Evolutionary conservation across 2,797 vertebrate genomes (phyloP).

Genomic region (Rhyacichthys aspro): DNA sequence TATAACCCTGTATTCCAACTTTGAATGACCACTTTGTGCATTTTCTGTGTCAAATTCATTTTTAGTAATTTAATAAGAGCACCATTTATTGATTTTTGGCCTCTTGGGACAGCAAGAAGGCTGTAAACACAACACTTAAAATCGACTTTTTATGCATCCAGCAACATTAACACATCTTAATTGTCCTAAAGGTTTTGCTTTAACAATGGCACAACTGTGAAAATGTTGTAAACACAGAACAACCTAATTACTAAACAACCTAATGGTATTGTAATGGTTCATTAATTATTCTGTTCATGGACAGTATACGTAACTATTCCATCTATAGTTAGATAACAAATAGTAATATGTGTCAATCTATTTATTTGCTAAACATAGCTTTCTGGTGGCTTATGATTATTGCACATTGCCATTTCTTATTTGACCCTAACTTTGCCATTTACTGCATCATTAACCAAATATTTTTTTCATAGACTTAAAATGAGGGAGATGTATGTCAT

Average conservation of each 20-base stretch:
- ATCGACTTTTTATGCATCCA: neutral
- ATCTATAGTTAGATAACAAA: no score
- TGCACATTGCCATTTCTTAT: neutral
- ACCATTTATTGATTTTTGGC: slow-evolving; percentile 3
- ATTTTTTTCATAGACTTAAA: no score
- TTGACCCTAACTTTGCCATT: neutral
- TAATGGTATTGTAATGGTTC: neutral
- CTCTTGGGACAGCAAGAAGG: neutral
- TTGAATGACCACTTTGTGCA: neutral
- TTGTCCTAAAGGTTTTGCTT: neutral
- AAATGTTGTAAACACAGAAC: no score
- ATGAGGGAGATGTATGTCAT: neutral
- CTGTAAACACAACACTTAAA: neutral
- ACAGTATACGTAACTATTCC: no score
- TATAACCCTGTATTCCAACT: neutral
- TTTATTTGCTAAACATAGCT: no score
- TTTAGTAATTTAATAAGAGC: neutral
- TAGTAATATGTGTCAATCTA: no score
- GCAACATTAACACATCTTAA: neutral
- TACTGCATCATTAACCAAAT: neutral
- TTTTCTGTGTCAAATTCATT: slow-evolving; percentile 1
- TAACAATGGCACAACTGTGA: neutral
- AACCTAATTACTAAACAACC: no score
- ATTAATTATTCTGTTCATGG: neutral
- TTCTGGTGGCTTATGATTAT: neutral